Conservation (phyloP, 2,888 invertebrate genomes). For the Drosophila cognata region DNA sequence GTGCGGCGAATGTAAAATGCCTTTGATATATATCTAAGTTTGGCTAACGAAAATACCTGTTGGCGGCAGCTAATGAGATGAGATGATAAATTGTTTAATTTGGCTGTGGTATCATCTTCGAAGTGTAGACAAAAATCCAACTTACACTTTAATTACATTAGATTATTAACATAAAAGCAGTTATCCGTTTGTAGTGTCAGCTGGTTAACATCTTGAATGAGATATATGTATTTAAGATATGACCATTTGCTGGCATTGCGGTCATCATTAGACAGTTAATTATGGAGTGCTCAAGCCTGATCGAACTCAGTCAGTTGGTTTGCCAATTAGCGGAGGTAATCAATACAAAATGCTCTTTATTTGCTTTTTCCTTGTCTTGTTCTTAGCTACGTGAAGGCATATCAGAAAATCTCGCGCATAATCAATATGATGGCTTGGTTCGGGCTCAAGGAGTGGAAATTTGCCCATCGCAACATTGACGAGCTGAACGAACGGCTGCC, state of each 20-base stretch:
- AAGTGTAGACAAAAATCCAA: background rate
- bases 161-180: background rate
- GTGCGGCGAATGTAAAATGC: background rate
- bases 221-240: slow-evolving; percentile 64
- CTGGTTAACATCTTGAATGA: slow-evolving; percentile 27
- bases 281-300: slow-evolving; percentile 38
- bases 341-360: slow-evolving; percentile 13
- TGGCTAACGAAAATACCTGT: background rate
- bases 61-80: background rate
- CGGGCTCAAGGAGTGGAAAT: slow-evolving; percentile 84
- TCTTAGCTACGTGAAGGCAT: slow-evolving; percentile 82
- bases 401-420: slow-evolving; percentile 84
- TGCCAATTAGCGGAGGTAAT: slow-evolving; percentile 48
- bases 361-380: background rate
- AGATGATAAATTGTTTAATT: background rate
- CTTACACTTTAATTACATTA: background rate
- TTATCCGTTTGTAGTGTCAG: background rate
- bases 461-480: slow-evolving; percentile 84
- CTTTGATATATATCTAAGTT: background rate
- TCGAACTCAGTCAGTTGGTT: slow-evolving; percentile 1
- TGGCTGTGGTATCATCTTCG: background rate
- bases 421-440: slow-evolving; percentile 85
- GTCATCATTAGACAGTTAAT: slow-evolving; percentile 54
- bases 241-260: slow-evolving; percentile 68
- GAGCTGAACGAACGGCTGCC: slow-evolving; percentile 82